phyloP scores from a whole-genome alignment of 2,113 vertebrate species.

The Callipepla squamata region DNA sequence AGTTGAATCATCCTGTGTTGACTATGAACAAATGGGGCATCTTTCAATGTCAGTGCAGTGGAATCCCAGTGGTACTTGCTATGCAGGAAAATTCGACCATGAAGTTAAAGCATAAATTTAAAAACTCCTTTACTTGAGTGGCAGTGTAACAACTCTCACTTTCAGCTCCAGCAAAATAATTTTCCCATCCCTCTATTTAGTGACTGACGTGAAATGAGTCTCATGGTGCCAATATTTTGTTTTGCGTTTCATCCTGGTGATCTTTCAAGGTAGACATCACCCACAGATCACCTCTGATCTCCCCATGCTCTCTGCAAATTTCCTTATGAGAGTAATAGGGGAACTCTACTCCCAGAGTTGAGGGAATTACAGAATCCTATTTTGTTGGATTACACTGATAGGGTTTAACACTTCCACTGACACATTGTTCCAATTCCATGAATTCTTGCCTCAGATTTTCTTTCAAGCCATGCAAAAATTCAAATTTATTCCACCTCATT shows the following conservation, averaged over 20 bases:
- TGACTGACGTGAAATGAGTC: not conserved
- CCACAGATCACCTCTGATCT: not conserved
- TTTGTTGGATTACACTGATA: not conserved
- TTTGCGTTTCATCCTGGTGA: not conserved
- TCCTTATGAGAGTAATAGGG: not conserved
- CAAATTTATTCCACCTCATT: not conserved
- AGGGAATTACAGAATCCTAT: not conserved
- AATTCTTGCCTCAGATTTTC: not conserved
- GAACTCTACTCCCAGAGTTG: not conserved
- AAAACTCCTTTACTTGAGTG: not conserved
- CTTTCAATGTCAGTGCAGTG: slow-evolving; percentile 32
- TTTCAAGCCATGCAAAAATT: not conserved
- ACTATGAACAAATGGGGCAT: not conserved
- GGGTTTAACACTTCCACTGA: not conserved
- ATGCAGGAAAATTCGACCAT: not conserved
- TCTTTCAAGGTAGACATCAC: not conserved
- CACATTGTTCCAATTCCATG: not conserved
- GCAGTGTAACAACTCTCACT: not conserved
- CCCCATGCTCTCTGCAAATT: not conserved
- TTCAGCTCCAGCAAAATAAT: not conserved
- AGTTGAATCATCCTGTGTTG: slow-evolving; percentile 50
- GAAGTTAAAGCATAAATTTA: not conserved
- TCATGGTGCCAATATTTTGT: not conserved
- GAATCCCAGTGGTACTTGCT: slow-evolving; percentile 28
- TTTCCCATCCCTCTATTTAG: not conserved